phyloP scores from a whole-genome alignment of 1,140 invertebrate genomes.

The Heliconius himera region DNA sequence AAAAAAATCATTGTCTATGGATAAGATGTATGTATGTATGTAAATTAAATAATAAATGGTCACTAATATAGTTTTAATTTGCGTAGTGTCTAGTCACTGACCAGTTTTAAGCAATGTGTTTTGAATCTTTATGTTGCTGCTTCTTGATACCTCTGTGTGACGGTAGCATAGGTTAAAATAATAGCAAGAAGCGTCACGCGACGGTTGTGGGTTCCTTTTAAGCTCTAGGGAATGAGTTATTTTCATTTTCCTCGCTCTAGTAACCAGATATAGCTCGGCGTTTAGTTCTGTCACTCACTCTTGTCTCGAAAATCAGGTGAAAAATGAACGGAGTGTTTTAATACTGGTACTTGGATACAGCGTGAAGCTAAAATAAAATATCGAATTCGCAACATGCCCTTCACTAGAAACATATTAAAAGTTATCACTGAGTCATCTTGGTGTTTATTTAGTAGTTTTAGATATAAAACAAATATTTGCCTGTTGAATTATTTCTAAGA shows the following conservation, averaged over 20 bases:
- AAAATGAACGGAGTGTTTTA: no score
- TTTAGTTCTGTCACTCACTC: no score
- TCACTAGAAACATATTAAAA: not conserved
- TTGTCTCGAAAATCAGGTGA: no score
- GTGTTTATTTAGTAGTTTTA: not conserved
- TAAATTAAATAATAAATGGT: conserved; percentile 9
- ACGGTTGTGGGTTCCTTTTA: no score
- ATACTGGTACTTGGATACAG: no score
- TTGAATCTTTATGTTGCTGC: not conserved
- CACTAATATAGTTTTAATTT: conserved; percentile 4
- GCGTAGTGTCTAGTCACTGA: conserved; percentile 8
- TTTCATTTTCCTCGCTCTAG: no score
- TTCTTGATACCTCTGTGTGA: no score
- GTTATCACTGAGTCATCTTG: not conserved
- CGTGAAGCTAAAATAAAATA: not conserved
- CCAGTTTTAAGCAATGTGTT: not conserved
- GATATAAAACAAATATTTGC: not conserved
- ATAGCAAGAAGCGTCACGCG: no score
- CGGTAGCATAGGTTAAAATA: no score
- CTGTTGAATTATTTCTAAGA: not conserved
- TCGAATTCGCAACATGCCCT: not conserved
- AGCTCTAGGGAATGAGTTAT: no score
- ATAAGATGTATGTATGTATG: conserved; percentile 10
- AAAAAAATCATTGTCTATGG: not conserved
- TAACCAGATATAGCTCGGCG: no score